phyloP scores from a whole-genome alignment of 2,797 vertebrate genomes.

The Rhynchotus rufescens region DNA sequence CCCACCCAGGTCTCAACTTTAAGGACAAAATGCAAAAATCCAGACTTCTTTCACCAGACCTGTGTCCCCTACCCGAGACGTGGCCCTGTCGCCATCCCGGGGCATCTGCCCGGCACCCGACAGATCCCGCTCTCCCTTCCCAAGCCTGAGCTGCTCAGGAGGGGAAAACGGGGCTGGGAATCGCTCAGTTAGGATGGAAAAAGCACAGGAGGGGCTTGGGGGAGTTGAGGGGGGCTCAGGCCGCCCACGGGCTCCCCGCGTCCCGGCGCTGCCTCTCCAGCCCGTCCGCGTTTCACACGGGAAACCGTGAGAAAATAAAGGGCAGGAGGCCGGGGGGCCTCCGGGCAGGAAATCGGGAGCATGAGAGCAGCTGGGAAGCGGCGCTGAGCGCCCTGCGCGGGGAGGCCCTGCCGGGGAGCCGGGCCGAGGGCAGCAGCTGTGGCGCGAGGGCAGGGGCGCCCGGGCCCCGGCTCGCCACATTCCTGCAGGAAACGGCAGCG shows the following conservation, averaged over 20 bases:
- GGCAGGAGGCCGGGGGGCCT: conserved; percentile 40
- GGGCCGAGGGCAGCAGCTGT: conserved; percentile 55
- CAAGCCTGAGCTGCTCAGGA: accelerated
- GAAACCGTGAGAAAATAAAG: conserved; percentile 79
- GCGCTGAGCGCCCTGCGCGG: conserved; percentile 35
- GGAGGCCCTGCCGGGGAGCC: conserved; percentile 70
- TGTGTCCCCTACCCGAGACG: accelerated
- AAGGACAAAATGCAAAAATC: background rate
- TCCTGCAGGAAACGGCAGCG: conserved; percentile 79
- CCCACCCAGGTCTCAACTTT: background rate
- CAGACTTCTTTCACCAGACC: background rate
- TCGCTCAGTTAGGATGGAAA: background rate
- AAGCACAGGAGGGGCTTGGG: background rate
- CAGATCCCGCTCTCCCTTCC: background rate
- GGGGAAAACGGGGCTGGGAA: background rate
- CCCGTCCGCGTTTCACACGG: conserved; percentile 67
- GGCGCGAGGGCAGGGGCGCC: background rate
- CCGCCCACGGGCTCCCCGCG: background rate
- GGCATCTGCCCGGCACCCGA: background rate
- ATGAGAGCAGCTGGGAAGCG: conserved; percentile 74
- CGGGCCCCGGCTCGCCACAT: conserved; percentile 67
- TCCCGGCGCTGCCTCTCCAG: background rate
- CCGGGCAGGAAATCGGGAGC: conserved; percentile 76
- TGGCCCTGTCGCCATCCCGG: no score
- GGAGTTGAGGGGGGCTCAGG: background rate